Percentiles rank a stretch among this genome's conserved stretches.
phyloP scores from a whole-genome alignment of 2,888 invertebrate genomes.

The Parnassius glacialis region DNA sequence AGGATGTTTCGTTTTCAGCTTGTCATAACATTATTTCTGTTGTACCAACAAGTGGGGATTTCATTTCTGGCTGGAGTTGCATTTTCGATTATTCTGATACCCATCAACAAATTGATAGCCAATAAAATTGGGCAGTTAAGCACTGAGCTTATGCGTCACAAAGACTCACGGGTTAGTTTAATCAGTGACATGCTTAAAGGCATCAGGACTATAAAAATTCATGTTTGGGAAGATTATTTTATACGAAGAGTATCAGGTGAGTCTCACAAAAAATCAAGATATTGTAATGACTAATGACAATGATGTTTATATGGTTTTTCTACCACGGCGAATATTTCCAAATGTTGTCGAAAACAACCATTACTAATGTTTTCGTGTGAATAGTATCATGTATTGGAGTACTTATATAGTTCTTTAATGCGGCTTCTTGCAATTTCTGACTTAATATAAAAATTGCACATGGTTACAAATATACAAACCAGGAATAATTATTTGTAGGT shows the following conservation, averaged over 20 bases:
- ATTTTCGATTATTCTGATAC: constrained; percentile 93
- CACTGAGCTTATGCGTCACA: constrained; percentile 92
- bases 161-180: constrained; percentile 93
- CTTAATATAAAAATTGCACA: too few relatives aligned
- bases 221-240: constrained; percentile 96
- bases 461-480: too few relatives aligned
- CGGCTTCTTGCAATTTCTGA: too few relatives aligned
- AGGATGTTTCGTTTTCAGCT: constrained; percentile 78
- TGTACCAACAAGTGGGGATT: constrained; percentile 93
- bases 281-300: too few relatives aligned
- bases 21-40: constrained; percentile 88
- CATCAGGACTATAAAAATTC: constrained; percentile 93
- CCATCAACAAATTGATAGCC: constrained; percentile 94
- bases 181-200: constrained; percentile 93
- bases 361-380: too few relatives aligned
- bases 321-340: too few relatives aligned
- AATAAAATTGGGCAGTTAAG: constrained; percentile 93
- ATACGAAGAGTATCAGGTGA: constrained; percentile 84
- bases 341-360: too few relatives aligned
- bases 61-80: constrained; percentile 94
- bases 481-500: too few relatives aligned
- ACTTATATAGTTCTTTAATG: too few relatives aligned
- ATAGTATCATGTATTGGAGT: too few relatives aligned
- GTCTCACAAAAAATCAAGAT: constrained; percentile 36
- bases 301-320: too few relatives aligned